Base-by-base conservation (phyloP, 2,797 vertebrate genomes). In the Scarus forsteni region DNA sequence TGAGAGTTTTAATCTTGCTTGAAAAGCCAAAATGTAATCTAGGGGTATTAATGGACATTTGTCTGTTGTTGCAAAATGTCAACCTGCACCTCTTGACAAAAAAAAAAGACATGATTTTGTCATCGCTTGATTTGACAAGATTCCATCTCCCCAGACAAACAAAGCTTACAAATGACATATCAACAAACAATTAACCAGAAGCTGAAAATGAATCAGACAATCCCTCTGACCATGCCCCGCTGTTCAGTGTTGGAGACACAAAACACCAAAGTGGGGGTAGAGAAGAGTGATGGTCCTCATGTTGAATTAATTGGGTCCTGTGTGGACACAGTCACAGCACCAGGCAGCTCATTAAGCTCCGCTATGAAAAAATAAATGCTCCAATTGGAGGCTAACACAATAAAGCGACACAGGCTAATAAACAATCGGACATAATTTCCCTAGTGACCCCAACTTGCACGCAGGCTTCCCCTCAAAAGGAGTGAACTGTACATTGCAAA, bases 271-370 rank as follows among this genome's bases (percentile, higher is more conserved):
- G 66, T 34, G 9, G 52, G n/a, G 53, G 57, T 11, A 59, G 12
- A 52, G 49, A 76, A 77, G 76, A 91, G 38, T 51, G 71, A 88
- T 85, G 73, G 67, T 55, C 48, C 64, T 74, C 57, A 43, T 74
- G 54, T 77, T 81, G 78, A 64, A 85, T 87, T 83, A 85, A 91
- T 91, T 89, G 87, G 82, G 50, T 88, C 85, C 80, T 85, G 69
- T 85, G 88, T 89, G 85, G 82, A 89, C 75, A 67, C 57, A 78
- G 74, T 74, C 85, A 73, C 73, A 83, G 79, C 84, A 81, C 77
- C 73, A 71, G 77, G 39, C 75, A 85, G 80, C 87, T 87, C 81
- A 87, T 91, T 83, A 85, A 70, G 75, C 64, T 80, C 74, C 59
- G 48, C 83, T 61, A 72, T 79, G 61, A 64, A 81, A 85, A 88